Evolutionary conservation across 1,140 invertebrate species (phyloP).

Genomic region (Cecropterus lyciades): DNA sequence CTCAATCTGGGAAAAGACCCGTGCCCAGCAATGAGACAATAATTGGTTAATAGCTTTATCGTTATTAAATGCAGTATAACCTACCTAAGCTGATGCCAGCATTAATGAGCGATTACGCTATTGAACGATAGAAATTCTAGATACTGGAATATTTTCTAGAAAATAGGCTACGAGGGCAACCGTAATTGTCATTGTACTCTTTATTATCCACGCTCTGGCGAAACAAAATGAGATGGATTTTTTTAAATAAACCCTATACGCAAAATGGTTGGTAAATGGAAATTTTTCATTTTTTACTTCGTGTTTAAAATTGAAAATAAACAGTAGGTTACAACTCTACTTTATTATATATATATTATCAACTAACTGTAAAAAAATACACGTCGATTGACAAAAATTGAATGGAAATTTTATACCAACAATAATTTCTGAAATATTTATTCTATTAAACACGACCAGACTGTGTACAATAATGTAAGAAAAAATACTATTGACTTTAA

Average conservation of each 20-base stretch:
- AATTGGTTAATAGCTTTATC: no score
- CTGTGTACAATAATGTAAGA: no score
- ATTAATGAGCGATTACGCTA: neutral
- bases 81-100: neutral
- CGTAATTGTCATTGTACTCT: constrained; percentile 18
- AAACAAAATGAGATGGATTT: constrained; percentile 9
- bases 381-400: no score
- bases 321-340: neutral
- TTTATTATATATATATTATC: neutral
- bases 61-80: no score
- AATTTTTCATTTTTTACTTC: neutral
- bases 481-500: no score
- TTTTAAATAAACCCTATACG: neutral
- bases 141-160: constrained; percentile 15
- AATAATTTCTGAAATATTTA: no score
- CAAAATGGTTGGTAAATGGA: neutral
- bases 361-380: neutral
- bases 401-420: no score
- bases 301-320: neutral
- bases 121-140: neutral
- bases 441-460: no score
- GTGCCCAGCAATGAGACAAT: no score
- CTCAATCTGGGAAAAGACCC: no score
- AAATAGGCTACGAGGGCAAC: constrained; percentile 21
- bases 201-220: constrained; percentile 13